phyloP scores from a whole-genome alignment of 2,888 invertebrate species.

The Rotaria macrura region DNA sequence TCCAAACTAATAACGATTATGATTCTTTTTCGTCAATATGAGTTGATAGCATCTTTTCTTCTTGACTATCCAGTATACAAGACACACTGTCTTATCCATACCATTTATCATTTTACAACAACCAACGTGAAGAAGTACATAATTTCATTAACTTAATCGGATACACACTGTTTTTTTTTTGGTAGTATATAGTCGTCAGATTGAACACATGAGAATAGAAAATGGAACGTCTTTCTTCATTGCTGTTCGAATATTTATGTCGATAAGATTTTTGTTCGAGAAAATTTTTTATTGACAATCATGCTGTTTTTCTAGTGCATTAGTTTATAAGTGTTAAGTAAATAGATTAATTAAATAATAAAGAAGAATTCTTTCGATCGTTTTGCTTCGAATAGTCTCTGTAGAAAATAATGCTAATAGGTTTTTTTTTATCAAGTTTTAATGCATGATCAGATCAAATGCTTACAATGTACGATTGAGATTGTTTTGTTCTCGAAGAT shows the following conservation, averaged over 20 bases:
- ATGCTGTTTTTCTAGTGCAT: background rate
- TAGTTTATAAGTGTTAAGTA: no score
- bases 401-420: no score
- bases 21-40: background rate
- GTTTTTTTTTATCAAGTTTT: no score
- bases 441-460: no score
- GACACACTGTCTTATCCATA: background rate
- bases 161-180: no score
- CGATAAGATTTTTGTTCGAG: background rate
- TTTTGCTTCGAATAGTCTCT: no score
- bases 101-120: background rate
- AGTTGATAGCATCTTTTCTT: background rate
- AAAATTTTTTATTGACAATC: background rate
- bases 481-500: no score
- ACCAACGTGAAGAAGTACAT: background rate
- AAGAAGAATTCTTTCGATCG: no score
- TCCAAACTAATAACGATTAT: background rate
- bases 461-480: no score
- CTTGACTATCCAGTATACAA: background rate
- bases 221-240: background rate
- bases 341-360: no score
- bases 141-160: background rate
- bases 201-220: background rate
- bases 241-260: background rate
- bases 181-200: no score